Base-by-base conservation (phyloP, 2,888 invertebrate genomes). In the Polia nebulosa region DNA sequence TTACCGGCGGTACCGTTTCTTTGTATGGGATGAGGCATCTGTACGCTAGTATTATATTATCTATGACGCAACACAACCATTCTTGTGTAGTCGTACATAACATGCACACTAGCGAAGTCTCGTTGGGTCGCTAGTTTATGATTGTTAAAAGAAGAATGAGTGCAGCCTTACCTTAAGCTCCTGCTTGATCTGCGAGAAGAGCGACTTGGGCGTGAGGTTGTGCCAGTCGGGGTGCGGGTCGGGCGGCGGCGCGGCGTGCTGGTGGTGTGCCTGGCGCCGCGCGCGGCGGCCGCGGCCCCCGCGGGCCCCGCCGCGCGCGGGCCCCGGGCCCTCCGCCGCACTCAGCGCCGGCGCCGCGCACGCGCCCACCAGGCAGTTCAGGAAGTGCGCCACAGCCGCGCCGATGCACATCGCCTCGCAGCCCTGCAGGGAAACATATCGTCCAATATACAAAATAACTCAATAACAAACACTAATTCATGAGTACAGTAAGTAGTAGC, bases 351-450 rank as follows among this genome's bases (percentile, higher is more conserved):
- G 97, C 88, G 97, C 96, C 8, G 97, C 96, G 56, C 97, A 96
- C 68, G 96, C 96, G 66, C 99, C 98, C 62, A 99, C 93, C 88
- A 99, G 97, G 89, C 99, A 99, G 94, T 99, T 99, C 73, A 99
- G 96, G 94, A 99, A 99, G 93, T 99, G 99, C 74, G 99, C 98
- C 63, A 99, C 97, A 1, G 98, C 99, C 1, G 98, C 97, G 0
- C 99, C 98, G 76, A 99, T 96, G 89, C 98, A 98, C 97, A 99
- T 98, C 89, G 98, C 96, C 91, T 99, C 99, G 62, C 98, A 98
- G 68, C 97, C 97, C 97, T 97, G 89, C 0, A 55, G 4, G 27
- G 11, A 22, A 13, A 45, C 22, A 39, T 17, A 39, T 17, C n/a
- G n/a, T n/a, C n/a, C n/a, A n/a, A n/a, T n/a, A n/a, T n/a, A n/a